phyloP scores from a whole-genome alignment of 2,113 vertebrate genomes.

The Carassius gibelio region DNA sequence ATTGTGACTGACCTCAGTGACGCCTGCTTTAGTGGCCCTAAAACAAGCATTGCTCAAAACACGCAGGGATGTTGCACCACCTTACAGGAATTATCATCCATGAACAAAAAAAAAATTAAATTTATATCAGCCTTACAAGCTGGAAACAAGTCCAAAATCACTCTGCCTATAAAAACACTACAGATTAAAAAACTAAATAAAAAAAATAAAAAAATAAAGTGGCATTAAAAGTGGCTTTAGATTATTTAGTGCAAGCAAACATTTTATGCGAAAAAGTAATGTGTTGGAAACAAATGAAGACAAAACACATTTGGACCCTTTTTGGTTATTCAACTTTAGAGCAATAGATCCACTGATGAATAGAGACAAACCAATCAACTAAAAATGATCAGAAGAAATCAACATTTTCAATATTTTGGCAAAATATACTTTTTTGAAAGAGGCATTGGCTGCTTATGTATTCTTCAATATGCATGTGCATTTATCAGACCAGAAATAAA shows the following conservation, averaged over 20 bases:
- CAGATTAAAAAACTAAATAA: not conserved
- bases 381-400: not conserved
- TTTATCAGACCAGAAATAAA: too few relatives aligned
- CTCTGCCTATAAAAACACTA: not conserved
- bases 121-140: not conserved
- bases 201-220: too few relatives aligned
- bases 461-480: not conserved
- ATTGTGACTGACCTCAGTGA: not conserved
- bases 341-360: not conserved
- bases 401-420: not conserved
- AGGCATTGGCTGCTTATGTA: not conserved
- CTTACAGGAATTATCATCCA: not conserved
- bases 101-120: not conserved
- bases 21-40: not conserved
- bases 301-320: not conserved
- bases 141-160: too few relatives aligned
- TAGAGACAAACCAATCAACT: not conserved
- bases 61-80: not conserved
- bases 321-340: not conserved
- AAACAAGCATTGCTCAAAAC: not conserved
- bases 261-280: not conserved
- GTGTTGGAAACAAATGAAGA: not conserved
- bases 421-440: not conserved
- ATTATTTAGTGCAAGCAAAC: not conserved
- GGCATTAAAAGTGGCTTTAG: not conserved